Evolutionary conservation across 1,140 invertebrate species (phyloP), one percentile per base, ranked within the genome.

Genomic region (Frieseomelitta varia): DNA sequence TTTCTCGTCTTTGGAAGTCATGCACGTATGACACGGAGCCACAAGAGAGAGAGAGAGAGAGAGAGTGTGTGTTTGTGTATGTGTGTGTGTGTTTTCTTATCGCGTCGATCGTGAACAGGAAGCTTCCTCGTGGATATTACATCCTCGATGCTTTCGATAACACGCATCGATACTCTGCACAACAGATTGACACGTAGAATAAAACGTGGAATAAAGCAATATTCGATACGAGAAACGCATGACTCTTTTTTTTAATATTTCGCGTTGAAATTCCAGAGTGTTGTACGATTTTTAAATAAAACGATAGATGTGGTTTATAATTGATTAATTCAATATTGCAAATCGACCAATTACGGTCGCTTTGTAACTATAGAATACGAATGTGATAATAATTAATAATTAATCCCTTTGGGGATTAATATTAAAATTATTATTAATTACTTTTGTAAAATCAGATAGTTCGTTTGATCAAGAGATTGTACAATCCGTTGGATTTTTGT

Each of bases 1-100:
- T 88, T 85, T 85, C 78, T 56, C 73, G 58, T 19, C 82, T 72
- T 73, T 81, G 34, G 58, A 80, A 75, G 27, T 76, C 72, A 61
- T 61, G 78, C 65, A 71, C 73, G 67, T n/a, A 74, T 86, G 73
- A 87, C 72, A 81, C 63, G 19, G 15, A 51, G 51, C 17, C 17
- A 65, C n/a, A 27, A 30, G 30, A 30, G 30, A 30, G 30, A 30
- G 30, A 47, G 39, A 47, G 39, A 47, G 39, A 47, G 8, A 47
- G 39, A 47, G 39, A 47, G 6, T 47, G 0, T 47, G 6, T 47
- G 6, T 47, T 0, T 47, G 6, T 47, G 39, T 47, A 6, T 47
- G 4, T 39, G 39, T 47, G 6, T 47, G 39, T 17, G 4, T 53
- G 17, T 30, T 30, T 81, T 61, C 27, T 80, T 77, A 58, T 88